These are phyloP conservation scores for Porites cylindrica DNA, from an alignment of 92 coral and sea anemone genomes.

Conservation along the genomic window DNA sequence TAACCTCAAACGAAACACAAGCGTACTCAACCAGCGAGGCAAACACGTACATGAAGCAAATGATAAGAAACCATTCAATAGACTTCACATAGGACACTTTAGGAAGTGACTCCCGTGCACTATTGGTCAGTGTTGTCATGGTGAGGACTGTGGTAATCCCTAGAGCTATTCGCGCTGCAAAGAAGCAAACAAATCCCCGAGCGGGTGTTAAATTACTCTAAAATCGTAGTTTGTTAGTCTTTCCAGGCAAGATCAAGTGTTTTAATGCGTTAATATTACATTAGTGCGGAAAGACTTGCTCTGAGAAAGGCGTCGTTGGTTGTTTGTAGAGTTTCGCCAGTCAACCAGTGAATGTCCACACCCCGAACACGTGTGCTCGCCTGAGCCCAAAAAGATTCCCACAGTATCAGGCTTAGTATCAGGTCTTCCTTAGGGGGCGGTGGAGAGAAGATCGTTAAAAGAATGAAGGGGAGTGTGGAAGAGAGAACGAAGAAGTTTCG, in stretches of 20 bases:
- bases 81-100: slow-evolving; percentile 92
- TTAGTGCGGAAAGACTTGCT: background rate
- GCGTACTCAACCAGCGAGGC: slow-evolving; percentile 95
- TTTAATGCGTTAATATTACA: background rate
- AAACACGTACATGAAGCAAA: slow-evolving; percentile 94
- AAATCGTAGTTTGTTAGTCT: no score
- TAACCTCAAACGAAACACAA: slow-evolving; percentile 85
- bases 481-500: no score
- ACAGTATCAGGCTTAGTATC: no score
- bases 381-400: no score
- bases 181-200: no score
- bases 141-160: slow-evolving; percentile 98
- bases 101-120: slow-evolving; percentile 96
- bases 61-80: slow-evolving; percentile 94
- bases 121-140: slow-evolving; percentile 95
- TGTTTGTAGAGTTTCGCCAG: no score
- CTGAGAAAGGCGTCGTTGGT: background rate
- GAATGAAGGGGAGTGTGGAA: no score
- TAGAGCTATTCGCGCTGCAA: slow-evolving; percentile 90
- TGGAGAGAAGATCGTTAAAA: no score
- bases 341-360: no score
- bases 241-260: no score
- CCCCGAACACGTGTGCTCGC: no score
- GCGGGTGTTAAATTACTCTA: background rate
- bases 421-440: no score